phyloP scores from a whole-genome alignment of 2,113 vertebrate genomes.

The Synchiropus splendidus region DNA sequence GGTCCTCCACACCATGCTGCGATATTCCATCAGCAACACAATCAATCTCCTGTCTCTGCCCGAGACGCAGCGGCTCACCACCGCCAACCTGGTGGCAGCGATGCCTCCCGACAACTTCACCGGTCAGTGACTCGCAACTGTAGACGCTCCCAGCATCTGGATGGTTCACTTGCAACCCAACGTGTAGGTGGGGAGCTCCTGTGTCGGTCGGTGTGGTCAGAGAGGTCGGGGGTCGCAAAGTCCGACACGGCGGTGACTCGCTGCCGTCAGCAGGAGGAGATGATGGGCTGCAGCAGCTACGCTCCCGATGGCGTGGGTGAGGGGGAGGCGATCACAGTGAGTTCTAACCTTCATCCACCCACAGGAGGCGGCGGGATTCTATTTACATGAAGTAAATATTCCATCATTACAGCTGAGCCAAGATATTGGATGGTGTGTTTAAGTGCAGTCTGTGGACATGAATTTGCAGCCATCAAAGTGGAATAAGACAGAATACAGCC shows the following conservation, averaged over 20 bases:
- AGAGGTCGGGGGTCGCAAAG: constrained; percentile 47
- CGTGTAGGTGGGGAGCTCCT: constrained; percentile 60
- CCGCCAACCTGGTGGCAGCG: constrained; percentile 69
- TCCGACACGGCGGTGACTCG: constrained; percentile 30
- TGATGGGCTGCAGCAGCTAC: constrained; percentile 73
- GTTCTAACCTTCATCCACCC: not conserved
- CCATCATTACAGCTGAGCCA: too few species aligned
- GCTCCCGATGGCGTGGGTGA: constrained; percentile 43
- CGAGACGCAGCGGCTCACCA: constrained; percentile 61
- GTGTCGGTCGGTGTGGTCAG: constrained; percentile 82
- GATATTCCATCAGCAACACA: constrained; percentile 58
- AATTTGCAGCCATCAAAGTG: too few species aligned
- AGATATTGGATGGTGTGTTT: too few species aligned
- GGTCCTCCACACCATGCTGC: constrained; percentile 72
- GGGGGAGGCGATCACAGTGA: constrained; percentile 73
- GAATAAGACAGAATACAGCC: too few species aligned
- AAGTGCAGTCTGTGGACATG: too few species aligned
- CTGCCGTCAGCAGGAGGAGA: constrained; percentile 68
- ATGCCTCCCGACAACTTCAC: constrained; percentile 39
- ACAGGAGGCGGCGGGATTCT: too few species aligned
- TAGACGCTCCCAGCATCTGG: not conserved
- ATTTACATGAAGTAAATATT: too few species aligned
- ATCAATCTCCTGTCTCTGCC: constrained; percentile 67
- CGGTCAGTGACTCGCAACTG: constrained; percentile 17
- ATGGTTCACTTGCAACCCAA: not conserved